Evolutionary conservation across 2,888 invertebrate genomes (phyloP).

Genomic region (Sarcophaga carnaria): DNA sequence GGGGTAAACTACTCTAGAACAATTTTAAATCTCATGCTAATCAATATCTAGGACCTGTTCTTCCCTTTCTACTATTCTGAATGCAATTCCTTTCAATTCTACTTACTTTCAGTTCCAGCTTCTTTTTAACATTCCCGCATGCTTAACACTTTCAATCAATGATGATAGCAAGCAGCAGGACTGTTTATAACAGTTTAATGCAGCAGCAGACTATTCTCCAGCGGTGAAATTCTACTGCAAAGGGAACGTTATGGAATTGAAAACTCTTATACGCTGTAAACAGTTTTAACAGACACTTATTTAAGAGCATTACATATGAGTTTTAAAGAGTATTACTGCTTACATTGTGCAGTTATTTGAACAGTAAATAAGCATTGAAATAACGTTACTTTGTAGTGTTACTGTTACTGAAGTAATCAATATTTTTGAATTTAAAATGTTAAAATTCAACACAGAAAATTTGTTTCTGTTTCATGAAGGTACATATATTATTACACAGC

Average conservation of each 20-base stretch:
- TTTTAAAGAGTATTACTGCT: not conserved
- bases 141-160: too few relatives aligned
- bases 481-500: too few relatives aligned
- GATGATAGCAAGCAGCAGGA: too few relatives aligned
- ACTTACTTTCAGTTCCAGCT: too few relatives aligned
- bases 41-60: too few relatives aligned
- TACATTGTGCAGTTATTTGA: not conserved
- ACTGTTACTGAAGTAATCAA: slow-evolving; percentile 41
- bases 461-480: not conserved
- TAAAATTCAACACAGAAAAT: not conserved
- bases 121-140: too few relatives aligned
- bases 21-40: too few relatives aligned
- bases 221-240: not conserved
- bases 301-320: not conserved
- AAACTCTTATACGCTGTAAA: slow-evolving; percentile 73
- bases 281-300: not conserved
- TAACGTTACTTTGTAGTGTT: slow-evolving; percentile 9
- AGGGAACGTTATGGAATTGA: slow-evolving; percentile 61
- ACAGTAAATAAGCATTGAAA: slow-evolving; percentile 26
- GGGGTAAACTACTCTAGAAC: too few relatives aligned
- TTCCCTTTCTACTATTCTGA: too few relatives aligned
- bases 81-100: too few relatives aligned
- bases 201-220: not conserved
- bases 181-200: slow-evolving; percentile 4
- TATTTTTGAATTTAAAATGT: slow-evolving; percentile 23